phyloP scores from a whole-genome alignment of 1,140 invertebrate genomes.

The Lepidurus arcticus region DNA sequence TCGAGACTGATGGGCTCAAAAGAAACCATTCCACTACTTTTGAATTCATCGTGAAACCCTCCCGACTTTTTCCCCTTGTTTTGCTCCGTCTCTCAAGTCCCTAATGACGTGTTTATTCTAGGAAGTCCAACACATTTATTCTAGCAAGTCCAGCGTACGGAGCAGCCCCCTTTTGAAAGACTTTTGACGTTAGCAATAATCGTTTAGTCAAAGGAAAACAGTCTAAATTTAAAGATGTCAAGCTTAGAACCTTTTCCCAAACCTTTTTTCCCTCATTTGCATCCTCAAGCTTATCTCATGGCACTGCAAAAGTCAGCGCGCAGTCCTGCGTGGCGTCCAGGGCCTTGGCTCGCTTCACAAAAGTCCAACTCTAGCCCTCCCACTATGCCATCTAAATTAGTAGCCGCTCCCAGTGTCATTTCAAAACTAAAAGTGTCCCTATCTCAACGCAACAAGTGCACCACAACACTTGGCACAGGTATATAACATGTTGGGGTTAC shows the following conservation, averaged over 20 bases:
- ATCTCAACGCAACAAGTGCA: background rate
- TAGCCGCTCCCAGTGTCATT: background rate
- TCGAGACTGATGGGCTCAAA: too few relatives aligned
- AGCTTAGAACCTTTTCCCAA: conserved; percentile 2
- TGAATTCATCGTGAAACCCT: too few relatives aligned
- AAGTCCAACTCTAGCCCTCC: background rate
- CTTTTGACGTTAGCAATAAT: background rate
- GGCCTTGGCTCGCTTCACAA: background rate
- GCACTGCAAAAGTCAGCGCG: background rate
- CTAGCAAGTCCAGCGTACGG: background rate
- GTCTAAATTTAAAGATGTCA: background rate
- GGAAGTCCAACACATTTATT: background rate
- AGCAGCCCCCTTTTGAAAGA: background rate
- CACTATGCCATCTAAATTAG: background rate
- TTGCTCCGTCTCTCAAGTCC: too few relatives aligned
- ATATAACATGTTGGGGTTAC: background rate
- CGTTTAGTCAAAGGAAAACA: background rate
- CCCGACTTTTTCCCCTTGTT: too few relatives aligned
- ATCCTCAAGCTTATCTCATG: conserved; percentile 5
- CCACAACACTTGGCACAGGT: background rate
- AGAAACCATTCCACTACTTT: too few relatives aligned
- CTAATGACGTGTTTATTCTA: too few relatives aligned
- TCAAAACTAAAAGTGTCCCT: background rate
- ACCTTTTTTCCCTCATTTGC: background rate
- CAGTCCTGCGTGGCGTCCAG: background rate